These are phyloP conservation scores for Petrolisthes manimaculis DNA, from an alignment of 2,888 invertebrate species.

Conservation along the genomic window DNA sequence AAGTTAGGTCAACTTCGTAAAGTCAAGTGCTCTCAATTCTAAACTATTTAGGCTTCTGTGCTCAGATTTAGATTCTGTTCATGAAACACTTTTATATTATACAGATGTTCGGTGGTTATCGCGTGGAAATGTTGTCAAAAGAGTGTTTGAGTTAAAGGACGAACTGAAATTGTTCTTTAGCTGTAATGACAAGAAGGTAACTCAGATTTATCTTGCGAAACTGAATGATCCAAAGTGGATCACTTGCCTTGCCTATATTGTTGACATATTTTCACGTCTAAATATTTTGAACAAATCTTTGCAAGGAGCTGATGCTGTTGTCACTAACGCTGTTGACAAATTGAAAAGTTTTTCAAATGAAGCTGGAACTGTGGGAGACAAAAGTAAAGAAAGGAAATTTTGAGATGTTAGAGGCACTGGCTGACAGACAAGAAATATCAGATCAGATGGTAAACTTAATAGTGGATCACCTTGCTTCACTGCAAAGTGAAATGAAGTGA, in stretches of 20 bases:
- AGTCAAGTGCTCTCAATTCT: too few species aligned
- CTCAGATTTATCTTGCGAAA: slow-evolving; percentile 23
- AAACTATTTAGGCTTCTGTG: slow-evolving; percentile 32
- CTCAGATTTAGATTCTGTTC: slow-evolving; percentile 22
- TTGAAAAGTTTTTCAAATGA: slow-evolving; percentile 23
- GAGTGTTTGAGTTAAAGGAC: slow-evolving; percentile 14
- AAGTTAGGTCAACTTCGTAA: too few species aligned
- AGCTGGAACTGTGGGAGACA: slow-evolving; percentile 40
- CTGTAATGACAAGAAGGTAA: slow-evolving; percentile 22
- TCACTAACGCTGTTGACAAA: slow-evolving; percentile 37
- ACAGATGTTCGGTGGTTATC: slow-evolving; percentile 19
- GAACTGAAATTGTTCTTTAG: slow-evolving; percentile 10
- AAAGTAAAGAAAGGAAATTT: slow-evolving; percentile 31
- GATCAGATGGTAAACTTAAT: not conserved
- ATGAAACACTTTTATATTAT: slow-evolving; percentile 13
- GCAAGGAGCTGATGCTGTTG: slow-evolving; percentile 20
- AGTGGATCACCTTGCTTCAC: not conserved
- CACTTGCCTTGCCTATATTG: slow-evolving; percentile 21
- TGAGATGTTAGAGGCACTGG: not conserved
- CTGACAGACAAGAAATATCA: not conserved
- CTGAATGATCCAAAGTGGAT: not conserved
- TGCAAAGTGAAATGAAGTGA: not conserved
- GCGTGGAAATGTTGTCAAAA: too few species aligned
- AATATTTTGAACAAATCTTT: slow-evolving; percentile 27
- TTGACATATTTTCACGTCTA: slow-evolving; percentile 21